Evolutionary conservation across 2,888 invertebrate species (phyloP), one percentile per base, ranked within the genome.

Genomic region (Caradrina clavipalpis): DNA sequence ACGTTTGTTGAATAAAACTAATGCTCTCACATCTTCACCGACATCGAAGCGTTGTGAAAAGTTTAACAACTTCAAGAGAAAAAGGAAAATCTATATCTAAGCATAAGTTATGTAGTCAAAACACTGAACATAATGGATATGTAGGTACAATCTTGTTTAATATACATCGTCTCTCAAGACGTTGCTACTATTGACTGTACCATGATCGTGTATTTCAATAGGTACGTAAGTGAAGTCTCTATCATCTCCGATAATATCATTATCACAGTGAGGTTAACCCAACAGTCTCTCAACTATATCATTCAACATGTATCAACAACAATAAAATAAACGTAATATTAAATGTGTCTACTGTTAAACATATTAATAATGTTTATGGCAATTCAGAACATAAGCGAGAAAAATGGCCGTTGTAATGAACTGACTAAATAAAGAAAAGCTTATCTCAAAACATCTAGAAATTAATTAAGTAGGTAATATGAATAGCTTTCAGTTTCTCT

Each of bases 251-350:
- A 26, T 11, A 76, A 35, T 58, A 22, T 26, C 42, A 66, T 56
- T 13, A 49, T 21, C 15, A 42, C 2, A 58, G 45, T 58, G 22
- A 35, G n/a, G 58, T 39, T n/a, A n/a, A 45, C 35, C 22, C 7
- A 58, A 50, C 49, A 6, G n/a, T 15, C 26, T 42, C 17, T 13
- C 22, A 42, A 13, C 8, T 56, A 26, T 42, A 59, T 70, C n/a
- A 70, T 50, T 76, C 60, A 71, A 0, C 55, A 55, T n/a, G 0
- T 47, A 22, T 35, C n/a, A n/a, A n/a, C n/a, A n/a, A n/a, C n/a
- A 59, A 59, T 76, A 59, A 70, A 70, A 54, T 22, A 1, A 15
- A 55, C 1, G 26, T 26, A 26, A 7, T 54, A 51, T 13, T 15
- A 13, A n/a, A 2, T 42, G 42, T 42, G 42, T 42, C 42, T 21